Percentiles rank a stretch among this genome's conserved stretches.
phyloP scores from a whole-genome alignment of 2,113 vertebrate genomes.

The Ptilonorhynchus violaceus region DNA sequence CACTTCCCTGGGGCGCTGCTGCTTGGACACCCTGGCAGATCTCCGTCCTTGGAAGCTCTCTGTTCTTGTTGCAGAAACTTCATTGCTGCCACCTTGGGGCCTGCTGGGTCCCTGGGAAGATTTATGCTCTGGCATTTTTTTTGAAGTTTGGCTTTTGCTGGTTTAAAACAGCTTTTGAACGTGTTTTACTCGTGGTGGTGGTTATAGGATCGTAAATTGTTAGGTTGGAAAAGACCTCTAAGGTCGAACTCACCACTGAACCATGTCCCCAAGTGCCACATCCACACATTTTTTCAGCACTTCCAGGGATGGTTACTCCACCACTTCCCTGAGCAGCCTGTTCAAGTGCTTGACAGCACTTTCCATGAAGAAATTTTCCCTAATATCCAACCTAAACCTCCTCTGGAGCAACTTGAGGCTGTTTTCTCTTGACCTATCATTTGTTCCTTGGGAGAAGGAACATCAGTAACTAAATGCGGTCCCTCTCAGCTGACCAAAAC shows the following conservation, averaged over 20 bases:
- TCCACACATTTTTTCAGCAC: neutral
- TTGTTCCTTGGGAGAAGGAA: neutral
- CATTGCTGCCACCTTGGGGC: neutral
- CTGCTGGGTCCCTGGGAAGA: neutral
- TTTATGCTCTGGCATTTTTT: neutral
- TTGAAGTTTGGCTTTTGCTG: neutral
- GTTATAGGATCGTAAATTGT: neutral
- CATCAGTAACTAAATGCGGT: neutral
- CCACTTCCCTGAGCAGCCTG: neutral
- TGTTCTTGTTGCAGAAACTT: neutral
- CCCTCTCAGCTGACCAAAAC: neutral
- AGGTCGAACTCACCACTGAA: neutral
- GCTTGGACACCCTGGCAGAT: neutral
- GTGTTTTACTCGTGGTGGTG: neutral
- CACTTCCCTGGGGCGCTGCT: neutral
- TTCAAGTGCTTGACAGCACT: neutral
- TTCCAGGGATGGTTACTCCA: neutral
- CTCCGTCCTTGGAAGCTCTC: neutral
- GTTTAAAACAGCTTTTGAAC: neutral
- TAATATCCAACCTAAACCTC: neutral
- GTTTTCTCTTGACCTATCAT: neutral
- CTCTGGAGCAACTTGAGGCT: neutral
- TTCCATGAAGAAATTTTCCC: neutral
- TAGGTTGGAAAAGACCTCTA: neutral
- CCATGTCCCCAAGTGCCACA: fast-evolving